Conservation (phyloP, 1,140 invertebrate genomes). For the Dysdera silvatica region DNA sequence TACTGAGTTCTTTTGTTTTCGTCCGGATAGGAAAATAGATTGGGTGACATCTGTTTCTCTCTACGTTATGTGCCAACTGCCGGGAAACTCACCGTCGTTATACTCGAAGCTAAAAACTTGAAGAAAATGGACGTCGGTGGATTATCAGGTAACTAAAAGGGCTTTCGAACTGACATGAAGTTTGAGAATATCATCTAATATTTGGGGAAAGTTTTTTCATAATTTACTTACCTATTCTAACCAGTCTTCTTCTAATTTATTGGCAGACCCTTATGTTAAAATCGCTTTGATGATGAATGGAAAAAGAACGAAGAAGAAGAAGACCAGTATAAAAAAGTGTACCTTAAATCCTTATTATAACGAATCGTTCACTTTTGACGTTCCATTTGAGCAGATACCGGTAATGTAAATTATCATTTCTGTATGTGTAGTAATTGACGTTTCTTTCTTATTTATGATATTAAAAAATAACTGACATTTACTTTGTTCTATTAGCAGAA, state of each 20-base stretch:
- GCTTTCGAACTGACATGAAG: constrained; percentile 53
- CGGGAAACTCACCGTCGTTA: constrained; percentile 63
- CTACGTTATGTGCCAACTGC: constrained; percentile 69
- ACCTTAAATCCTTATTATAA: constrained; percentile 99
- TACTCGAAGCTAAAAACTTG: constrained; percentile 70
- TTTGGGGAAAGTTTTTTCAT: too few species aligned
- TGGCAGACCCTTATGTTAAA: constrained; percentile 98
- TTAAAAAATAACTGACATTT: too few species aligned
- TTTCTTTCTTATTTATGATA: too few species aligned
- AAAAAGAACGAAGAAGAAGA: constrained; percentile 99
- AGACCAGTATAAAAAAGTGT: constrained; percentile 99
- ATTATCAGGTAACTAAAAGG: constrained; percentile 31
- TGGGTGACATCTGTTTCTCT: constrained; percentile 67
- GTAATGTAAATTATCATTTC: too few species aligned
- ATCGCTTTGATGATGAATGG: constrained; percentile 98
- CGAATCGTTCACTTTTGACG: constrained; percentile 99
- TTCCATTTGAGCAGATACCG: constrained; percentile 99
- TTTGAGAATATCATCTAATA: too few species aligned
- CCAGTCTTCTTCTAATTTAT: too few species aligned
- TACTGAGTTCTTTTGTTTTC: too few species aligned
- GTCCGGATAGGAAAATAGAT: constrained; percentile 73
- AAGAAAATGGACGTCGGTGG: constrained; percentile 75
- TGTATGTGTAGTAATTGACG: too few species aligned
- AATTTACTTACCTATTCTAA: too few species aligned
- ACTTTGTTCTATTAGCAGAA: too few species aligned